A percentile compares a stretch with the other conserved stretches of the same genome.
Conservation (phyloP, 2,888 invertebrate genomes). For the Diplazon laetatorius region DNA sequence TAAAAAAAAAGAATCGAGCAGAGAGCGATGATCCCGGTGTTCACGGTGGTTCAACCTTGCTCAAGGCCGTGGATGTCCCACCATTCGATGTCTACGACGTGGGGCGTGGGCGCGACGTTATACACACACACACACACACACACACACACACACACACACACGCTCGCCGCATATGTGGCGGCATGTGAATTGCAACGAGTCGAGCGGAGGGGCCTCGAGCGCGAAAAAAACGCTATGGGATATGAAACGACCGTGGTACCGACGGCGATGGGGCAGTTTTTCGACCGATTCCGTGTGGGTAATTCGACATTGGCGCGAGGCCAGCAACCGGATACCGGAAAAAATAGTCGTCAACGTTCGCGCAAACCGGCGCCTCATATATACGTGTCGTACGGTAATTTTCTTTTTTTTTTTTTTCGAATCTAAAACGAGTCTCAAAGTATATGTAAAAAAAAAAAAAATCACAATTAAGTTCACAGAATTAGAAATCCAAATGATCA, state of each 20-base stretch:
- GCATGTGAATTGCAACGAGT: too few species aligned
- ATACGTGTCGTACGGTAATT: too few species aligned
- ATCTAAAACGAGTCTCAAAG: too few species aligned
- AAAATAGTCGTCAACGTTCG: conserved; percentile 50
- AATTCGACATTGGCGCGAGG: conserved; percentile 75
- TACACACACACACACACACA: too few species aligned
- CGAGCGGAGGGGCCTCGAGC: conserved; percentile 53
- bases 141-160: too few species aligned
- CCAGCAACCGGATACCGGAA: conserved; percentile 65
- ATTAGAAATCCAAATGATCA: too few species aligned
- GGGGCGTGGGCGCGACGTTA: neutral
- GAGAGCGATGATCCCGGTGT: too few species aligned
- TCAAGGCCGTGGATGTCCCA: neutral
- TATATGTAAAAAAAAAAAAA: too few species aligned
- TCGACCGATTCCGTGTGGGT: conserved; percentile 65
- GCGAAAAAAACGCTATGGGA: too few species aligned
- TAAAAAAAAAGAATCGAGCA: neutral
- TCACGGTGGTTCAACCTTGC: neutral
- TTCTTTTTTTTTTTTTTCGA: too few species aligned
- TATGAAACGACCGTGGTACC: neutral
- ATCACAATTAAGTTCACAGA: too few species aligned
- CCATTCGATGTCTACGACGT: neutral
- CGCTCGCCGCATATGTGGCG: too few species aligned
- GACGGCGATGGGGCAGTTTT: conserved; percentile 1
- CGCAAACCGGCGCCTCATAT: conserved; percentile 29